These are phyloP conservation scores for Pachliopta kotzebuea DNA, from an alignment of 2,888 invertebrate genomes.

Conservation along the genomic window DNA sequence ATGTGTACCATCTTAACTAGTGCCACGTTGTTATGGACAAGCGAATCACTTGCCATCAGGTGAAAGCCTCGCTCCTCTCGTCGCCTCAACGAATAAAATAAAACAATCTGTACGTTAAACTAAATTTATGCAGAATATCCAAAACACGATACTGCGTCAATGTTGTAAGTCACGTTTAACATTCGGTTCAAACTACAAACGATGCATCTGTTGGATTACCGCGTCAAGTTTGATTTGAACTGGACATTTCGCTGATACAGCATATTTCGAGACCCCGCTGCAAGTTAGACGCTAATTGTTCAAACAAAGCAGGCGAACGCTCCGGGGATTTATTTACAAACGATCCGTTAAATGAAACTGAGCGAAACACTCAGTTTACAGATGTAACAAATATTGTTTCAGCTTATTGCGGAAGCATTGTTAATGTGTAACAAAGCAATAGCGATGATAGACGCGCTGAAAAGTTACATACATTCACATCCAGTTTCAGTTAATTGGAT, in stretches of 20 bases:
- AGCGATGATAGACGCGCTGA: constrained; percentile 17
- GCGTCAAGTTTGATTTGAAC: constrained; percentile 39
- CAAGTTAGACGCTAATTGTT: constrained; percentile 46
- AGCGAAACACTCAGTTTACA: constrained; percentile 27
- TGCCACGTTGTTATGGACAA: no score
- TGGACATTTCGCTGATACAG: constrained; percentile 44
- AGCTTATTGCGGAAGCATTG: constrained; percentile 7
- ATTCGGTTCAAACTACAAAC: constrained; percentile 12
- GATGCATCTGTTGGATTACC: constrained; percentile 14
- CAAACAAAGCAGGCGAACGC: constrained; percentile 40
- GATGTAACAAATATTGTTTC: constrained; percentile 20
- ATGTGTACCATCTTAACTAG: no score
- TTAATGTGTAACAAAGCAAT: constrained; percentile 20
- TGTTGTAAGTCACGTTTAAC: neutral
- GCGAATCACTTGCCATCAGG: no score
- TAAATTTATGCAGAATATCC: neutral
- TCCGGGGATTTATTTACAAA: constrained; percentile 35
- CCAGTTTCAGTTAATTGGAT: neutral
- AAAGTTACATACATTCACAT: constrained; percentile 18
- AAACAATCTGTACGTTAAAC: neutral
- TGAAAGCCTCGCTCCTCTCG: no score
- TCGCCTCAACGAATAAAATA: no score
- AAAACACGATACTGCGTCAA: no score
- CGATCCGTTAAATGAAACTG: constrained; percentile 36
- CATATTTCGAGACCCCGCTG: constrained; percentile 37